Evolutionary conservation across 2,113 vertebrate species (phyloP).

Genomic region (Oryzias celebensis): DNA sequence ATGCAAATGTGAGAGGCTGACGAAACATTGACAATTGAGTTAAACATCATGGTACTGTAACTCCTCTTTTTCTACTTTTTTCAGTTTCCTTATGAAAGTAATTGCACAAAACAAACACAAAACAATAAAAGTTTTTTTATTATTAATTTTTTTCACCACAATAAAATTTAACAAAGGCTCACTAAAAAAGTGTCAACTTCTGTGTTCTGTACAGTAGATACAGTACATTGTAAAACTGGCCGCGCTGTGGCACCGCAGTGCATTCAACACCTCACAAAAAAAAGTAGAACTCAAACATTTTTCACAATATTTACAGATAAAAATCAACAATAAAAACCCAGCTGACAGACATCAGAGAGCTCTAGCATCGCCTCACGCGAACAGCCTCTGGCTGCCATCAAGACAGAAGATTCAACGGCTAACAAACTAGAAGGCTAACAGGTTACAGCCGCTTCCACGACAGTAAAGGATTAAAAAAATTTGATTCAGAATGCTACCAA

Average conservation of each 20-base stretch:
- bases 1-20: no score
- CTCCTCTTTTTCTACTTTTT: no score
- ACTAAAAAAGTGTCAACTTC: constrained; percentile 88
- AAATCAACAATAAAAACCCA: constrained; percentile 85
- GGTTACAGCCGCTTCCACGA: constrained; percentile 32
- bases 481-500: constrained; percentile 31
- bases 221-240: constrained; percentile 90
- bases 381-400: constrained; percentile 26
- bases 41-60: no score
- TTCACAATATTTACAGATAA: constrained; percentile 80
- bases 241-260: constrained; percentile 70
- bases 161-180: constrained; percentile 98
- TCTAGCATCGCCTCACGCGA: constrained; percentile 78
- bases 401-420: constrained; percentile 30
- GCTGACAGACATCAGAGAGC: constrained; percentile 85
- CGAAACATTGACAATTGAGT: no score
- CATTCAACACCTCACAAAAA: constrained; percentile 35
- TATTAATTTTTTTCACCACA: constrained; percentile 87
- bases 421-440: constrained; percentile 24
- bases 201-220: constrained; percentile 96
- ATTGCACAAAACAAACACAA: constrained; percentile 36
- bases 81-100: not conserved
- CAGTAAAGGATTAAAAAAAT: not conserved
- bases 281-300: constrained; percentile 45
- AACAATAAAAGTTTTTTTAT: constrained; percentile 77